Evolutionary conservation across 2,113 vertebrate species (phyloP).

Genomic region (Halcyon malimbica): DNA sequence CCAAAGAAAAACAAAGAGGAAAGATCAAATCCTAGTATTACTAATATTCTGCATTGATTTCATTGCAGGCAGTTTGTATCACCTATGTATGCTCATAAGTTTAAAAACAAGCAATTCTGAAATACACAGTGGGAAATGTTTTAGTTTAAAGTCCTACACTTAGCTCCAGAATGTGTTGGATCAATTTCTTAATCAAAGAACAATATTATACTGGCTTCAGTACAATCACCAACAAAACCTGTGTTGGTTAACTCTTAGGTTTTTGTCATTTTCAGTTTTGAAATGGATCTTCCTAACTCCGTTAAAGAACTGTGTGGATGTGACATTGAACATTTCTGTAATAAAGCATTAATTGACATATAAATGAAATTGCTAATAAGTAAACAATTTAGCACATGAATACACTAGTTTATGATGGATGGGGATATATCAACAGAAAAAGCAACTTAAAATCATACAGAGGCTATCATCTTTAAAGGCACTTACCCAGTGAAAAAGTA

Average conservation of each 20-base stretch:
- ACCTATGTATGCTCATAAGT: neutral
- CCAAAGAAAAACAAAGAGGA: neutral
- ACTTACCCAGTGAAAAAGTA: neutral
- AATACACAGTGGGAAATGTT: neutral
- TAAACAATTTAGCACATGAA: neutral
- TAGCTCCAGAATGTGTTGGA: neutral
- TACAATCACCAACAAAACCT: neutral
- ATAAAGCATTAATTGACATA: neutral
- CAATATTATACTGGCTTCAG: neutral
- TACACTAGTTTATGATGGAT: neutral
- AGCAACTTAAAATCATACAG: neutral
- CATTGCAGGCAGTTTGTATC: neutral
- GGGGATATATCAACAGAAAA: neutral
- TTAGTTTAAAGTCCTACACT: neutral
- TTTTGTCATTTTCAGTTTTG: neutral
- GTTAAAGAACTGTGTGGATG: neutral
- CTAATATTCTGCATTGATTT: neutral
- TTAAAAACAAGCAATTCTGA: neutral
- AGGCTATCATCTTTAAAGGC: neutral
- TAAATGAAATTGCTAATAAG: neutral
- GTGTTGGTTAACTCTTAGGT: neutral
- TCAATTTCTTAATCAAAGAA: neutral
- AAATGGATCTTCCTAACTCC: neutral
- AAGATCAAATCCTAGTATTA: neutral
- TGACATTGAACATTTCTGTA: neutral